Conservation (phyloP, 1,140 invertebrate species). For the Lordiphosa clarofinis region DNA sequence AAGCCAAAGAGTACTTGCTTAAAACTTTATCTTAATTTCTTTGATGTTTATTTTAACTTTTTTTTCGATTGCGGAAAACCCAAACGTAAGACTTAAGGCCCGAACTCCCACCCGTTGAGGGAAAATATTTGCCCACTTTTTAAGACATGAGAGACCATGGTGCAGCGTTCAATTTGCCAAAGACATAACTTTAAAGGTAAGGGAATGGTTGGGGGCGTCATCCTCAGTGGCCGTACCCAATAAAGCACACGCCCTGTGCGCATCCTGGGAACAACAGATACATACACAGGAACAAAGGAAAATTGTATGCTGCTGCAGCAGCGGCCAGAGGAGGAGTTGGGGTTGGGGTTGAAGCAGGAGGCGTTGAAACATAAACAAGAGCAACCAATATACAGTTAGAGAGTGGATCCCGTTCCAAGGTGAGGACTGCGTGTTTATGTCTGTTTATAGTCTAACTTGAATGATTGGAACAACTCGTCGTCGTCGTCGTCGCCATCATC, state of each 20-base stretch:
- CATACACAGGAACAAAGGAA: slow-evolving; percentile 48
- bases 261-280: slow-evolving; percentile 46
- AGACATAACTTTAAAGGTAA: slow-evolving; percentile 7
- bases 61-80: no score
- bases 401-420: slow-evolving; percentile 4
- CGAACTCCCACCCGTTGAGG: no score
- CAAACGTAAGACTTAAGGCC: no score
- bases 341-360: slow-evolving; percentile 5
- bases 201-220: slow-evolving; percentile 3
- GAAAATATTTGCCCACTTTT: no score
- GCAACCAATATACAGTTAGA: slow-evolving; percentile 14
- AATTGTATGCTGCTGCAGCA: slow-evolving; percentile 31
- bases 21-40: no score
- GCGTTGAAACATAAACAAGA: slow-evolving; percentile 27
- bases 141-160: no score
- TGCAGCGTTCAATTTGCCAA: slow-evolving; percentile 1
- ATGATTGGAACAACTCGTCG: slow-evolving; percentile 44
- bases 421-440: slow-evolving; percentile 36
- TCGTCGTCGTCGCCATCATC: not conserved
- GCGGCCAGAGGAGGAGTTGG: no score
- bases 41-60: no score
- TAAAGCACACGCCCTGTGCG: slow-evolving; percentile 40
- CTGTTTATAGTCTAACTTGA: slow-evolving; percentile 54
- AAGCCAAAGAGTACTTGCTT: no score
- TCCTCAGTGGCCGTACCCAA: slow-evolving; percentile 4